These are phyloP conservation scores for Girardia tigrina DNA, from an alignment of 2,888 invertebrate species.

Conservation along the genomic window DNA sequence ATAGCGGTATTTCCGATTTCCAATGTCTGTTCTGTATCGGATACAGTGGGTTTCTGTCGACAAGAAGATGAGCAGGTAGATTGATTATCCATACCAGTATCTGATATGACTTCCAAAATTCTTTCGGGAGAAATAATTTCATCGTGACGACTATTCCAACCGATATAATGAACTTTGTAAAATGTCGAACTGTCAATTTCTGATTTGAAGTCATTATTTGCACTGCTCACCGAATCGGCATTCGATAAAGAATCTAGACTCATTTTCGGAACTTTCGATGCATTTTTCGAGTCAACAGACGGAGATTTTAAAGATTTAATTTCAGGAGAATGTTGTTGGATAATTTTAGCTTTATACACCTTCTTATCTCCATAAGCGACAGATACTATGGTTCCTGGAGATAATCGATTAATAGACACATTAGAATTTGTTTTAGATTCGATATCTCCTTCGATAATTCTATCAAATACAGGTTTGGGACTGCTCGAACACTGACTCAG, in stretches of 20 bases:
- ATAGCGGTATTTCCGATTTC: neutral
- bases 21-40: neutral
- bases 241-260: constrained; percentile 23
- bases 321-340: neutral
- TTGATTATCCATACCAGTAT: neutral
- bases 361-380: constrained; percentile 26
- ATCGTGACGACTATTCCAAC: constrained; percentile 66
- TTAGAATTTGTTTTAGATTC: neutral
- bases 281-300: neutral
- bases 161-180: constrained; percentile 54
- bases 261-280: neutral
- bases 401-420: neutral
- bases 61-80: neutral
- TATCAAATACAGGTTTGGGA: constrained; percentile 5
- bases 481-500: constrained; percentile 23
- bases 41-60: neutral
- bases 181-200: constrained; percentile 71
- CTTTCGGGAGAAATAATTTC: constrained; percentile 58
- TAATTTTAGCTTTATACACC: constrained; percentile 28
- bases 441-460: neutral
- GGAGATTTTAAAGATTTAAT: neutral
- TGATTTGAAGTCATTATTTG: constrained; percentile 11
- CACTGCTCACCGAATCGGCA: constrained; percentile 11
- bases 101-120: constrained; percentile 52
- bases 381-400: neutral